Percentiles rank a stretch among this genome's conserved stretches.
phyloP scores from a whole-genome alignment of 2,113 vertebrate species.

The Oreochromis aureus region DNA sequence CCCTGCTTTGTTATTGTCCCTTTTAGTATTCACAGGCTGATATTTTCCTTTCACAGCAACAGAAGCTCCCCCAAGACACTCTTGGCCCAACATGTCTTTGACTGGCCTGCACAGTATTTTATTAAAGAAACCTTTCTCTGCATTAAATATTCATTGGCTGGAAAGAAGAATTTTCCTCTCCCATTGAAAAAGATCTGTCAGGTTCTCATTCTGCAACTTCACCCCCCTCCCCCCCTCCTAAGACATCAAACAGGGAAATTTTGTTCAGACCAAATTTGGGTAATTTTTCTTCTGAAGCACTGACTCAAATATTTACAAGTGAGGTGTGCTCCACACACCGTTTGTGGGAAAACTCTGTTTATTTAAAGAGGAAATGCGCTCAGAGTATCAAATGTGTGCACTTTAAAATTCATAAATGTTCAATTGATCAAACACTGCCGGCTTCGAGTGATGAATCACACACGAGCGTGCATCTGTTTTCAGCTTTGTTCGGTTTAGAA shows the following conservation, averaged over 20 bases:
- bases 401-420: constrained; percentile 30
- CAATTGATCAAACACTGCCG: constrained; percentile 19
- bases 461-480: not conserved
- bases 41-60: constrained; percentile 30
- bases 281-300: not conserved
- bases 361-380: not conserved
- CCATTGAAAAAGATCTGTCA: constrained; percentile 8
- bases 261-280: not conserved
- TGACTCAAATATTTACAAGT: not conserved
- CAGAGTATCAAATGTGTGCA: not conserved
- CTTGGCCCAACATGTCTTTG: constrained; percentile 36
- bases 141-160: constrained; percentile 43
- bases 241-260: not conserved
- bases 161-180: not conserved
- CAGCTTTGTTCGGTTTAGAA: not conserved
- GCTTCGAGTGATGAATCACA: constrained; percentile 21
- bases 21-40: constrained; percentile 35
- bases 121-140: constrained; percentile 39
- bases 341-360: not conserved
- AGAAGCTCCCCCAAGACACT: constrained; percentile 30
- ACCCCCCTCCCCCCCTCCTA: not conserved
- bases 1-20: not conserved
- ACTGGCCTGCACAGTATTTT: constrained; percentile 31
- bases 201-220: not conserved
- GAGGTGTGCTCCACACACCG: not conserved